These are phyloP conservation scores for Rafetus swinhoei DNA, from an alignment of 2,113 vertebrate genomes.

Conservation along the genomic window DNA sequence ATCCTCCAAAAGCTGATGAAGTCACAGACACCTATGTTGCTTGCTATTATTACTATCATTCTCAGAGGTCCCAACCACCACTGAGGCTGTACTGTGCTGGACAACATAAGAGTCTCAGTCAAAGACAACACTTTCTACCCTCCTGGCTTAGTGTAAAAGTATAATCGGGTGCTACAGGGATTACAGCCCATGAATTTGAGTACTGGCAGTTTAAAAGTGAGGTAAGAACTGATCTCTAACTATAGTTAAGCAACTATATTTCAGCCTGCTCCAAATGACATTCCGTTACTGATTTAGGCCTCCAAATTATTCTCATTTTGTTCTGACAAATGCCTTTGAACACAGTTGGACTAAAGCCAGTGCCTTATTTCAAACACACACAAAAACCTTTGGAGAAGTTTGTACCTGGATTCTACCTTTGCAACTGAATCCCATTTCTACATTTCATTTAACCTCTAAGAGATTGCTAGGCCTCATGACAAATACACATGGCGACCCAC, in stretches of 20 bases:
- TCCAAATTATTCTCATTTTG: background rate
- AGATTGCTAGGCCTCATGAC: background rate
- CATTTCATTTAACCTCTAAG: background rate
- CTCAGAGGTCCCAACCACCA: background rate
- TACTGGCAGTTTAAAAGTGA: background rate
- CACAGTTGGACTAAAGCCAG: background rate
- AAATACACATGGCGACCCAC: background rate
- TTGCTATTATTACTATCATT: background rate
- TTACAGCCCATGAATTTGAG: background rate
- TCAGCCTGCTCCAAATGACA: background rate
- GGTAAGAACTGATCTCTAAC: background rate
- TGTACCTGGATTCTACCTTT: background rate
- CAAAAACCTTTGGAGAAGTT: background rate
- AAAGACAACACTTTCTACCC: background rate
- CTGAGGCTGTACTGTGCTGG: background rate
- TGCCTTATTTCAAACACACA: background rate
- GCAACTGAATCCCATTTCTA: background rate
- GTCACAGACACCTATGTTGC: background rate
- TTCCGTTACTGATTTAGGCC: background rate
- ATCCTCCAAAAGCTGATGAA: background rate
- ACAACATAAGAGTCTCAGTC: background rate
- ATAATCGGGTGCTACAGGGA: background rate
- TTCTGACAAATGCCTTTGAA: constrained; percentile 4
- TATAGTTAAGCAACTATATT: background rate
- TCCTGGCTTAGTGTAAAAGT: background rate